Evolutionary conservation across 2,797 vertebrate species (phyloP), one percentile per base, ranked within the genome.

Genomic region (Myiothlypis chrysogaster): DNA sequence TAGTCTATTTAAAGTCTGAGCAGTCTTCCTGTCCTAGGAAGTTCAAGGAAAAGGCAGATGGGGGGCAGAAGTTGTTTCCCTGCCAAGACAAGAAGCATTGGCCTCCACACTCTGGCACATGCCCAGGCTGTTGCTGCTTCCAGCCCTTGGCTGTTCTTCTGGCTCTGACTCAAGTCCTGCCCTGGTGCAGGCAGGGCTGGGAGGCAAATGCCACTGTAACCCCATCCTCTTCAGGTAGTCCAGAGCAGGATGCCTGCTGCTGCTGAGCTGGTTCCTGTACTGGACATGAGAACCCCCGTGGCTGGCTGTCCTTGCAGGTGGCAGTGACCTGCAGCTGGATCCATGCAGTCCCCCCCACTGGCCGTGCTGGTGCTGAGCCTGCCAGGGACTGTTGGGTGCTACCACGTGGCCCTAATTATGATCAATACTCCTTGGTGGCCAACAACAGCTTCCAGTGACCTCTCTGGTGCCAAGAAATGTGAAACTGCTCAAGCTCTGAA

Each of bases 291-390:
- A 64, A 14, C 24, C 6, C 17, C 25, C 0, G 0, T 15, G 19
- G 32, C 44, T 6, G 0, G 15, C 3, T 57, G 49, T 39, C 28
- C 21, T 24, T 66, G 63, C 35, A 30, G 55, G 10, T 20, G 34
- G 47, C 46, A 15, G 4, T 16, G 75, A n/a, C 52, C 50, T n/a
- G 44, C 47, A 37, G 60, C 69, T 27, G 23, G 18, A 18, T 70
- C 30, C 0, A 0, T 14, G 25, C 5, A 4, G 32, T 75, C 5
- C 1, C 15, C 24, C 8, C 55, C 0, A 0, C 55, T 57, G 82
- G 55, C 46, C 0, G 0, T 46, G 70, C 44, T 47, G n/a, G 13
- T 61, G 61, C 65, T 8, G 2, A 37, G 39, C 53, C 76, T 69
- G 34, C 55, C 28, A 5, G n/a, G 63, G 53, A 12, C 55, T 39